Evolutionary conservation across 1,140 invertebrate species (phyloP).

Genomic region (Trichoplusia ni): DNA sequence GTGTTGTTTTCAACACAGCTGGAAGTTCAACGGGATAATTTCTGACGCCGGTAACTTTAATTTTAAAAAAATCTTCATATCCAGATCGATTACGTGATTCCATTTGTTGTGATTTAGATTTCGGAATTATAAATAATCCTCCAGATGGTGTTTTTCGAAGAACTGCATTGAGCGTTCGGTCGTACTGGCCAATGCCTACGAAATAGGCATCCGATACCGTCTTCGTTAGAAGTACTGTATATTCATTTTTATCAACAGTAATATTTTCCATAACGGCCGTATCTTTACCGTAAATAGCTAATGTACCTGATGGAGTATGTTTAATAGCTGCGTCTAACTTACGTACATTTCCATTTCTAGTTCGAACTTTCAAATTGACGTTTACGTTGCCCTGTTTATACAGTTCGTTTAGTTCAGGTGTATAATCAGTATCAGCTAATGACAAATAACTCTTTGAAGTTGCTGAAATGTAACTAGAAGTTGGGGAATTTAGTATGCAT

Average conservation of each 20-base stretch:
- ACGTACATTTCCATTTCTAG: neutral
- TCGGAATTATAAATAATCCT: conserved; percentile 29
- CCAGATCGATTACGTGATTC: neutral
- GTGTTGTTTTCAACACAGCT: conserved; percentile 44
- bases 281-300: conserved; percentile 4
- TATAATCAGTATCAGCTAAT: neutral
- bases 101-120: neutral
- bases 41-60: conserved; percentile 41
- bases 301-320: conserved; percentile 4
- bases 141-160: conserved; percentile 30
- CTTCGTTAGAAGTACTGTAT: conserved; percentile 27
- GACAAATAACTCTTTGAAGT: too few species aligned
- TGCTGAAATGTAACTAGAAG: too few species aligned
- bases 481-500: too few species aligned
- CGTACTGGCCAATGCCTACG: conserved; percentile 2
- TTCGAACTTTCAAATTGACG: neutral
- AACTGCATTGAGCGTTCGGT: conserved; percentile 34
- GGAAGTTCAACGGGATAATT: conserved; percentile 36
- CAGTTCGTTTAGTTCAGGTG: neutral
- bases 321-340: conserved; percentile 2
- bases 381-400: neutral
- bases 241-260: neutral
- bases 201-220: conserved; percentile 12
- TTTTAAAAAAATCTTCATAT: conserved; percentile 29
- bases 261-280: neutral